phyloP scores from a whole-genome alignment of 2,113 vertebrate genomes.

The Gracilinanus agilis region DNA sequence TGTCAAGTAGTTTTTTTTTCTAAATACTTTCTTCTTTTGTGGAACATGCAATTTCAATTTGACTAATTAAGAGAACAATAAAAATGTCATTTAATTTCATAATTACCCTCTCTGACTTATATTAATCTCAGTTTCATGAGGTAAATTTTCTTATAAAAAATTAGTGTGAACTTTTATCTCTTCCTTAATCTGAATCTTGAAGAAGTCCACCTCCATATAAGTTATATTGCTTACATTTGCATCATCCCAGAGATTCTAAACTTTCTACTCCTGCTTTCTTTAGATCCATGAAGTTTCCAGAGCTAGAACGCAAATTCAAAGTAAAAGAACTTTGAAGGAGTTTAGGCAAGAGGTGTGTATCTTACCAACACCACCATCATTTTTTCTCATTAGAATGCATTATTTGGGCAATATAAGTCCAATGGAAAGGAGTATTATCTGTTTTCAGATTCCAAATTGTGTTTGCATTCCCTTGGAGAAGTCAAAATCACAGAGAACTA shows the following conservation, averaged over 20 bases:
- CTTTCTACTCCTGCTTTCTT: neutral
- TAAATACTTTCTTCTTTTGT: neutral
- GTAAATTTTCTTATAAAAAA: neutral
- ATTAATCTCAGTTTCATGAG: neutral
- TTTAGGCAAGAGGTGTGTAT: neutral
- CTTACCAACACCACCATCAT: neutral
- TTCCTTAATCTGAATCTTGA: neutral
- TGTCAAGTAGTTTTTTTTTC: neutral
- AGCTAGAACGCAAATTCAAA: neutral
- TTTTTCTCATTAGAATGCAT: neutral
- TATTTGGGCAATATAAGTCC: neutral
- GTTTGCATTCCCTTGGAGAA: neutral
- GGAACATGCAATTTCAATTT: neutral
- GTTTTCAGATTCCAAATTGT: neutral
- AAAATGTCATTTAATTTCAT: neutral
- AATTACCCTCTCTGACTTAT: neutral
- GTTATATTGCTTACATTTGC: neutral
- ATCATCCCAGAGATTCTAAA: neutral
- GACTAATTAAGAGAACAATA: neutral
- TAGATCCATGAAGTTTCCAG: neutral
- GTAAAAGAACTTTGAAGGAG: neutral
- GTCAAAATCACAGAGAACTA: neutral
- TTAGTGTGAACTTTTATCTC: neutral
- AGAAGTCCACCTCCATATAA: neutral
- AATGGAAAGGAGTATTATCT: neutral